A percentile compares a stretch with the other conserved stretches of the same genome.
phyloP scores from a whole-genome alignment of 1,140 invertebrate species.

The Drosophila sp. region DNA sequence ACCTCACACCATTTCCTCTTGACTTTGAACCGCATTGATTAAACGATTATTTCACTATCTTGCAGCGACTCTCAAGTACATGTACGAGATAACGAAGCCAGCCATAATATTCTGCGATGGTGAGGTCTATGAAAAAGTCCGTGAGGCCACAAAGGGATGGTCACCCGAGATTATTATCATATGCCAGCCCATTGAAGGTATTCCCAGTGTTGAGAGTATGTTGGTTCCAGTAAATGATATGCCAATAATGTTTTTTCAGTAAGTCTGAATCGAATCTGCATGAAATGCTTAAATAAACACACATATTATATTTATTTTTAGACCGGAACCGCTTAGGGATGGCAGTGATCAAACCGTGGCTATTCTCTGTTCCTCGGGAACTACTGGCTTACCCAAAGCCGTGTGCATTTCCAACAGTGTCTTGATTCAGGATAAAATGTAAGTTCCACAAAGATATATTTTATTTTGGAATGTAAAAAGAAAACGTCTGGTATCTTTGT shows the following conservation, averaged over 20 bases:
- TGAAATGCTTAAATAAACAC: conserved; percentile 53
- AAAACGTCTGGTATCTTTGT: background rate
- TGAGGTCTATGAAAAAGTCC: conserved; percentile 18
- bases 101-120: conserved; percentile 57
- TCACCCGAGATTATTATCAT: conserved; percentile 33
- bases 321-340: conserved; percentile 29
- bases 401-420: conserved; percentile 88
- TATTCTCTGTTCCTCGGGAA: conserved; percentile 87
- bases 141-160: conserved; percentile 12
- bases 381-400: conserved; percentile 91
- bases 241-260: conserved; percentile 38
- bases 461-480: background rate
- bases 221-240: conserved; percentile 42
- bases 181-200: conserved; percentile 23
- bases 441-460: background rate
- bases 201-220: conserved; percentile 44
- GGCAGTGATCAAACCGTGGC: conserved; percentile 57
- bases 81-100: conserved; percentile 46
- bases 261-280: background rate
- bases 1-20: background rate
- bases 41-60: background rate
- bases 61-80: conserved; percentile 27
- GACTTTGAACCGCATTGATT: background rate
- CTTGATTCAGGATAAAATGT: conserved; percentile 29
- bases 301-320: conserved; percentile 43